A percentile compares a stretch with the other conserved stretches of the same genome.
phyloP scores from a whole-genome alignment of 2,113 vertebrate species.

The Rhynchopsitta pachyrhyncha region DNA sequence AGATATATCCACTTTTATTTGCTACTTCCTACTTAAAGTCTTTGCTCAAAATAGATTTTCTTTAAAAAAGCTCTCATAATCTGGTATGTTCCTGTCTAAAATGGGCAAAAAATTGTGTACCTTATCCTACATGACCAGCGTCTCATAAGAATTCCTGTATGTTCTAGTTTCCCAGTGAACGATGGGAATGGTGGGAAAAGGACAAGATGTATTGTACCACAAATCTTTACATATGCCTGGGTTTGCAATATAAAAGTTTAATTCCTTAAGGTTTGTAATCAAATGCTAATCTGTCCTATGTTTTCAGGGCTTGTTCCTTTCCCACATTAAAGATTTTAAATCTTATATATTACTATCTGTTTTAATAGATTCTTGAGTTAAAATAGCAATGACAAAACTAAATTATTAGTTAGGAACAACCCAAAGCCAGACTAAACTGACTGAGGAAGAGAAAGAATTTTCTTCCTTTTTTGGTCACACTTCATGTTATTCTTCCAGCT shows the following conservation, averaged over 20 bases:
- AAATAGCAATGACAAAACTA: neutral
- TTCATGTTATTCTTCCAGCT: neutral
- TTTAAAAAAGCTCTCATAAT: fast-evolving
- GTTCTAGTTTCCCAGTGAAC: neutral
- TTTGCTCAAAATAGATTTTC: neutral
- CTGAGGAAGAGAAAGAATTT: neutral
- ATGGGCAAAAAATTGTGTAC: neutral
- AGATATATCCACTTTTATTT: neutral
- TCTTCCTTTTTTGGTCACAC: conserved; percentile 1
- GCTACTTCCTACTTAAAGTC: neutral
- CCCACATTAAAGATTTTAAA: neutral
- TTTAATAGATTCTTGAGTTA: neutral
- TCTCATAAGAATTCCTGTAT: neutral
- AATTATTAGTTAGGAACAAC: neutral
- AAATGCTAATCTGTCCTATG: neutral
- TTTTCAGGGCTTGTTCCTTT: neutral
- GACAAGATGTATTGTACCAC: neutral
- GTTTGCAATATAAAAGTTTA: neutral
- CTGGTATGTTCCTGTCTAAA: neutral
- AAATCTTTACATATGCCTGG: neutral
- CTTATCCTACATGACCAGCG: neutral
- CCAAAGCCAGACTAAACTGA: neutral
- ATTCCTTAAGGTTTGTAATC: neutral
- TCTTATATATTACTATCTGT: neutral
- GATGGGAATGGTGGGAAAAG: neutral